Evolutionary conservation across 2,888 invertebrate species (phyloP), one percentile per base, ranked within the genome.

Genomic region (Dicranocentrus wangi): DNA sequence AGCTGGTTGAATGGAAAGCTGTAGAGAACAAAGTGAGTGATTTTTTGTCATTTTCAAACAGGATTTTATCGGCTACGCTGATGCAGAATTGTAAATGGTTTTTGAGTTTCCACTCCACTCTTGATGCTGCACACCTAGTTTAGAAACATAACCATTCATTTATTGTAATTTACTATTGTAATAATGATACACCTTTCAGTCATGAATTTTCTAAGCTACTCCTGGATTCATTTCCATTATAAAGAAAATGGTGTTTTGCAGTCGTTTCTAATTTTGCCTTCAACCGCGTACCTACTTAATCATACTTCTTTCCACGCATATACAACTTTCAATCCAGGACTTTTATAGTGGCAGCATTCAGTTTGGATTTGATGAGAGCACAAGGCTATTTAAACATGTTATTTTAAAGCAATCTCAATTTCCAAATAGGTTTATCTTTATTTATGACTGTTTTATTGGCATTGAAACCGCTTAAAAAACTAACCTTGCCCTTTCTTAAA

Each of bases 401-500:
- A n/a, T 47, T 47, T 47, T 10, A 47, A 47, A 47, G 47, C 47
- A 47, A 47, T 47, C 32, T 10, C 2, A 47, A 47, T 47, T 10
- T 10, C 47, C 32, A 19, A 60, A n/a, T 2, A 27, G 27, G 28
- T 28, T 60, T 60, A 60, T n/a, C 32, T 32, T 32, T 23, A 55
- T 55, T 73, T 39, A 63, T 53, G 28, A 65, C 51, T 19, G 21
- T 42, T 75, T 66, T 75, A 66, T 69, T 69, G 61, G 27, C 68
- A 68, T 60, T 69, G 47, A 51, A 60, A 60, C 69, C 55, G 68
- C 60, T 43, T 55, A 19, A 39, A 53, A 65, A 19, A 28, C 28
- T 19, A 61, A 43, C 77, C 69, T 77, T 69, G 60, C 65, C 78
- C 70, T 65, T 78, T 77, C 70, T 63, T 60, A 78, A 78, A 78